These are phyloP conservation scores for Plutomurus gul DNA, from an alignment of 1,140 invertebrate species.

Conservation along the genomic window DNA sequence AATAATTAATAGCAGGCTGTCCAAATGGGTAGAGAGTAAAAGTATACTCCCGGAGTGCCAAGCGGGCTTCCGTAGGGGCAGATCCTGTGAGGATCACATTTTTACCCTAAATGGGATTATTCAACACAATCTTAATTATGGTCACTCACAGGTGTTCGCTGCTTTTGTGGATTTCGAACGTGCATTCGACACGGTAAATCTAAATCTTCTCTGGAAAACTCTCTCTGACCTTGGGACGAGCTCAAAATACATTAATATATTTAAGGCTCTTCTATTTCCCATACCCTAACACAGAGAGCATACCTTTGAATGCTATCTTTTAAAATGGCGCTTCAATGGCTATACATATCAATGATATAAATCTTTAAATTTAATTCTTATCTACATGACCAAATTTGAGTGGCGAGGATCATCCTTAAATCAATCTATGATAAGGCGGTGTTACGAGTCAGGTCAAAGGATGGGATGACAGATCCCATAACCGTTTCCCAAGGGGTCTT, in stretches of 20 bases:
- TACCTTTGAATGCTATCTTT: no score
- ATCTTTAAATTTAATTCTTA: no score
- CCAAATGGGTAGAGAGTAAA: background rate
- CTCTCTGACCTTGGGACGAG: constrained; percentile 47
- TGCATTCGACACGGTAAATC: constrained; percentile 51
- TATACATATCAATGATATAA: no score
- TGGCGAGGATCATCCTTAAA: no score
- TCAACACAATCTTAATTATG: background rate
- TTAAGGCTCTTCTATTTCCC: no score
- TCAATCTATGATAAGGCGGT: constrained; percentile 51
- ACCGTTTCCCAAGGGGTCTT: constrained; percentile 49
- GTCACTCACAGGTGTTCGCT: background rate
- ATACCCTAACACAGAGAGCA: no score
- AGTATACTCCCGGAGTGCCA: background rate
- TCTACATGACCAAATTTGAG: no score
- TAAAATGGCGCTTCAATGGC: no score
- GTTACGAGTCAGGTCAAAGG: background rate
- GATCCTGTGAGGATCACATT: background rate
- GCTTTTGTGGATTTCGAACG: constrained; percentile 53
- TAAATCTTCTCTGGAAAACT: constrained; percentile 50
- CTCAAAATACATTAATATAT: constrained; percentile 50
- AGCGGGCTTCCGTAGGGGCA: background rate
- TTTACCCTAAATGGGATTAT: no score
- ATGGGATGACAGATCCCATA: background rate
- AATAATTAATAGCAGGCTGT: background rate